Evolutionary conservation across 2,113 vertebrate species (phyloP).

Genomic region (Piaya cayana): DNA sequence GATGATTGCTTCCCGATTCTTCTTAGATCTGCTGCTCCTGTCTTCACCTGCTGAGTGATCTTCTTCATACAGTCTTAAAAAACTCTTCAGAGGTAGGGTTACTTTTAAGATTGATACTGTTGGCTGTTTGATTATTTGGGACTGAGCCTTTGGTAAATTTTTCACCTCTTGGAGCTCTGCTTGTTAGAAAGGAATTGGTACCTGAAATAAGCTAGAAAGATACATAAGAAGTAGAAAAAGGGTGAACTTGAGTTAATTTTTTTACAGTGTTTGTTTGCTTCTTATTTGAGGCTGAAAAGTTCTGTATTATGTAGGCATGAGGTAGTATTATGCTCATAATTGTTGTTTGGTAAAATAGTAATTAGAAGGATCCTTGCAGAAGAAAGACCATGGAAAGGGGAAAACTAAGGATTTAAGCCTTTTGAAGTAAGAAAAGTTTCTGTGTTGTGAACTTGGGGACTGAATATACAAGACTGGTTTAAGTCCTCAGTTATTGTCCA

Average conservation of each 20-base stretch:
- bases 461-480: background rate
- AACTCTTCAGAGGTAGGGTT: conserved; percentile 66
- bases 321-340: background rate
- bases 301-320: background rate
- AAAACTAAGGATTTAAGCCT: conserved; percentile 6
- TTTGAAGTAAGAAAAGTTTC: conserved; percentile 19
- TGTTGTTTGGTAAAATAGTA: background rate
- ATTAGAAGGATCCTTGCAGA: background rate
- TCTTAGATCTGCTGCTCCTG: conserved; percentile 46
- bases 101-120: background rate
- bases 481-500: conserved; percentile 30
- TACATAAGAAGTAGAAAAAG: background rate
- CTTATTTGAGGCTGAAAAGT: background rate
- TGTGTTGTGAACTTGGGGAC: background rate
- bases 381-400: background rate
- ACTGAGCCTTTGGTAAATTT: background rate
- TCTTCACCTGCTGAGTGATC: conserved; percentile 45
- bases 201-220: background rate
- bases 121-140: background rate
- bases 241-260: background rate
- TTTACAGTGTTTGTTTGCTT: background rate
- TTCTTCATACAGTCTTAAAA: conserved; percentile 46
- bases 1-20: conserved; percentile 51
- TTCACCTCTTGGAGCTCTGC: background rate
- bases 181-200: background rate